Conservation (phyloP, 2,113 vertebrate species). For the Notothenia coriiceps region DNA sequence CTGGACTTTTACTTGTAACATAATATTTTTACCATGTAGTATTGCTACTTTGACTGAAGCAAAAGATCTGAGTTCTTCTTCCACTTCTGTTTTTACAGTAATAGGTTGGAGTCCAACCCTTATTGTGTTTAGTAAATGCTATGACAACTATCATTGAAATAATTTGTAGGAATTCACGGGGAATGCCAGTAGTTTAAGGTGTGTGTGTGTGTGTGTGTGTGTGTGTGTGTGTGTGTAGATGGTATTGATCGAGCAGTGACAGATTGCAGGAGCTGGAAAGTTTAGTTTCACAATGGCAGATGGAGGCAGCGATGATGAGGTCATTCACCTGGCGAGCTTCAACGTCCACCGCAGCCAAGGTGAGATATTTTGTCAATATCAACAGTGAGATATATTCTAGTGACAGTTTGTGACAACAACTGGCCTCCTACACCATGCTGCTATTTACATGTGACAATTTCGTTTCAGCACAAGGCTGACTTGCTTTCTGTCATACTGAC, state of each 20-base stretch:
- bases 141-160: constrained; percentile 7
- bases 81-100: background rate
- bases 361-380: constrained; percentile 52
- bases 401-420: background rate
- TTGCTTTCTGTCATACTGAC: background rate
- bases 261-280: constrained; percentile 57
- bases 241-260: constrained; percentile 61
- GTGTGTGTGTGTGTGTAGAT: constrained; percentile 61
- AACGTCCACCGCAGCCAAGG: constrained; percentile 89
- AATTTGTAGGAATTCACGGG: constrained; percentile 13
- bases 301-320: constrained; percentile 88
- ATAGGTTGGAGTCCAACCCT: background rate
- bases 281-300: constrained; percentile 89
- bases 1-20: too few species aligned
- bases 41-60: too few species aligned
- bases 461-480: background rate
- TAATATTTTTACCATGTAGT: too few species aligned
- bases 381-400: background rate
- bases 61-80: too few species aligned
- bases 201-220: constrained; percentile 17
- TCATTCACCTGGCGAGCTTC: constrained; percentile 91
- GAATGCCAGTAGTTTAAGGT: constrained; percentile 40
- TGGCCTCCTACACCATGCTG: background rate
- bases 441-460: background rate
- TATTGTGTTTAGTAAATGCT: background rate